Evolutionary conservation across 2,888 invertebrate genomes (phyloP).

Genomic region (Chymomyza amoena): DNA sequence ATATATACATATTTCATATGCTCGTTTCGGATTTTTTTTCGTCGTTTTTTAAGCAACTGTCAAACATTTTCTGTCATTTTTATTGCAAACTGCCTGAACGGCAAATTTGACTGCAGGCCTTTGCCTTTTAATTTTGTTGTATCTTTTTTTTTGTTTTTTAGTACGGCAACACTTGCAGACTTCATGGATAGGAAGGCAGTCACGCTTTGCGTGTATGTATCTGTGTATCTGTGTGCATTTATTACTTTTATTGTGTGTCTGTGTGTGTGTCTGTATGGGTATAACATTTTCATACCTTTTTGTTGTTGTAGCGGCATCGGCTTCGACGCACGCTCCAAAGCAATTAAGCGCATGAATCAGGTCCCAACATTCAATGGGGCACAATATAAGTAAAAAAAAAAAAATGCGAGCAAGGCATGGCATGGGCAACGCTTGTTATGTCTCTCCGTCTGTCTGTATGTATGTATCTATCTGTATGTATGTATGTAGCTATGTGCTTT

Average conservation of each 20-base stretch:
- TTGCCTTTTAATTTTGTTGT: not conserved
- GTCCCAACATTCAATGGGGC: slow-evolving; percentile 58
- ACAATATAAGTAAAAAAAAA: slow-evolving; percentile 9
- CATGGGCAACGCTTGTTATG: slow-evolving; percentile 27
- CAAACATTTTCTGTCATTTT: slow-evolving; percentile 62
- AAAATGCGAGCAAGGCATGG: slow-evolving; percentile 49
- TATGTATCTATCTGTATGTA: slow-evolving; percentile 19
- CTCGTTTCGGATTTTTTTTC: not conserved
- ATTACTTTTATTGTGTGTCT: slow-evolving; percentile 56
- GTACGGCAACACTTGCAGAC: not conserved
- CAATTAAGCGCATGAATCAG: slow-evolving; percentile 75
- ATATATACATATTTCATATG: not conserved
- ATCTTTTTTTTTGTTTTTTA: not conserved
- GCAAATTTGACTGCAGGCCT: slow-evolving; percentile 3
- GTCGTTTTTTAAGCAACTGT: slow-evolving; percentile 32
- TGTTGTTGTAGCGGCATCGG: slow-evolving; percentile 16
- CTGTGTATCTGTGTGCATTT: slow-evolving; percentile 29
- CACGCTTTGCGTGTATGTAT: slow-evolving; percentile 31
- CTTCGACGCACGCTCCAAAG: slow-evolving; percentile 69
- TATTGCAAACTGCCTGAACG: slow-evolving; percentile 46
- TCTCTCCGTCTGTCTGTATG: slow-evolving; percentile 21
- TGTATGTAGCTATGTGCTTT: slow-evolving; percentile 34
- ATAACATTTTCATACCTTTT: slow-evolving; percentile 67
- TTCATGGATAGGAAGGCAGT: slow-evolving; percentile 14
- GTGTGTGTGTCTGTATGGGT: slow-evolving; percentile 37